phyloP scores from a whole-genome alignment of 1,140 invertebrate genomes.

The Nymphalis io region DNA sequence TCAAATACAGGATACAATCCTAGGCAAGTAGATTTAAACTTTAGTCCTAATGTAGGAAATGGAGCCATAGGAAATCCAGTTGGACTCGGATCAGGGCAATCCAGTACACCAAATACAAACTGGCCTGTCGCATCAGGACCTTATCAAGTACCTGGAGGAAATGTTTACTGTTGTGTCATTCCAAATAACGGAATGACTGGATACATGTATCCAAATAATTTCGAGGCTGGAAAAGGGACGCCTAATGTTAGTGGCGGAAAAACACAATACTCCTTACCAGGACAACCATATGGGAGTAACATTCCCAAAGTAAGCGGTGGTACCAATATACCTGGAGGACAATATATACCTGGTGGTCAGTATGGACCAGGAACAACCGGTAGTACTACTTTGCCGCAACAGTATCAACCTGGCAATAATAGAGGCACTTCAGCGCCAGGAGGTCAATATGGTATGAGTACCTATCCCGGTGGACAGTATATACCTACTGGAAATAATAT shows the following conservation, averaged over 20 bases:
- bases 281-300: constrained; percentile 10
- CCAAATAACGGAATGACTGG: constrained; percentile 17
- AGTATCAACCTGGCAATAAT: constrained; percentile 14
- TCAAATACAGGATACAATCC: background rate
- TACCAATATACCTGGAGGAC: background rate
- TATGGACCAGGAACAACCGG: constrained; percentile 16
- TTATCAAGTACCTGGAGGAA: constrained; percentile 41
- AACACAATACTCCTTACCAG: constrained; percentile 5
- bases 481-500: too few species aligned
- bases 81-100: constrained; percentile 10
- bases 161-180: constrained; percentile 48
- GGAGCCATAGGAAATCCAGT: constrained; percentile 16
- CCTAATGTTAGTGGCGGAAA: background rate
- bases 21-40: constrained; percentile 6
- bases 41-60: constrained; percentile 7
- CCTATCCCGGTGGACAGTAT: too few species aligned
- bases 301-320: background rate
- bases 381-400: background rate
- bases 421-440: background rate
- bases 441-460: constrained; percentile 13
- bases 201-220: too few species aligned
- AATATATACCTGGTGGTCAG: constrained; percentile 23
- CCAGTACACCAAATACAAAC: background rate
- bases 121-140: constrained; percentile 44
- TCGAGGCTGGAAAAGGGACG: too few species aligned